Percentiles rank a stretch among this genome's conserved stretches.
These are phyloP conservation scores for Sarcophilus harrisii DNA, from an alignment of 2,797 vertebrate species.

Conservation along the genomic window DNA sequence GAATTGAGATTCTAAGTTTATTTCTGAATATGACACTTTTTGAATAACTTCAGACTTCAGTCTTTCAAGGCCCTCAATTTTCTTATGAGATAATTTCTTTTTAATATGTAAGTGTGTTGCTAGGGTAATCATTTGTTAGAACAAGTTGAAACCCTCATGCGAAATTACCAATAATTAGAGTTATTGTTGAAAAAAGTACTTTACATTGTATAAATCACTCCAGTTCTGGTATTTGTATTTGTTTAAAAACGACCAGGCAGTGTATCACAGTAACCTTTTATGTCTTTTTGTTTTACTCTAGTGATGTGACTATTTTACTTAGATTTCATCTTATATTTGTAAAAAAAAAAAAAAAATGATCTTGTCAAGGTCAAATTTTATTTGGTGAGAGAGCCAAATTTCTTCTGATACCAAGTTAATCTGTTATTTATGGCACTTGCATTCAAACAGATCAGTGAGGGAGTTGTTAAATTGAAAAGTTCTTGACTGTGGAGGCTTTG, in stretches of 20 bases:
- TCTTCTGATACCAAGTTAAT: neutral
- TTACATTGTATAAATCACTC: neutral
- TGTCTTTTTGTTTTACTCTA: slow-evolving; percentile 19
- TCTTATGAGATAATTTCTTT: slow-evolving; percentile 22
- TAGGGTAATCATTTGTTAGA: slow-evolving; percentile 23
- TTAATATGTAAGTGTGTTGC: neutral
- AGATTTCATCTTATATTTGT: neutral
- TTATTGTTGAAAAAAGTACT: slow-evolving; percentile 21
- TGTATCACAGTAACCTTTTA: neutral
- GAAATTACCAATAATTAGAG: neutral
- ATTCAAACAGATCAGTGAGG: neutral
- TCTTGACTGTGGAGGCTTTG: neutral
- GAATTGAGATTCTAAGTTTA: slow-evolving; percentile 30
- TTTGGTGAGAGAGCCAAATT: slow-evolving; percentile 16
- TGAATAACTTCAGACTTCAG: neutral
- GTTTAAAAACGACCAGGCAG: neutral
- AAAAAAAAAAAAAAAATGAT: slow-evolving; percentile 27
- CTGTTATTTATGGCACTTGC: slow-evolving; percentile 12
- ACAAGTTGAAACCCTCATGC: slow-evolving; percentile 17
- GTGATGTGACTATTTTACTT: neutral
- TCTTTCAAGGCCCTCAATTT: slow-evolving; percentile 27
- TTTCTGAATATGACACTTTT: slow-evolving; percentile 38
- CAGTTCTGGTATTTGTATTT: slow-evolving; percentile 18
- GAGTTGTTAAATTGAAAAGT: neutral
- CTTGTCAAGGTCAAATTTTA: slow-evolving; percentile 1